Evolutionary conservation across 2,888 invertebrate species (phyloP).

Genomic region (Lomographa bimaculata): DNA sequence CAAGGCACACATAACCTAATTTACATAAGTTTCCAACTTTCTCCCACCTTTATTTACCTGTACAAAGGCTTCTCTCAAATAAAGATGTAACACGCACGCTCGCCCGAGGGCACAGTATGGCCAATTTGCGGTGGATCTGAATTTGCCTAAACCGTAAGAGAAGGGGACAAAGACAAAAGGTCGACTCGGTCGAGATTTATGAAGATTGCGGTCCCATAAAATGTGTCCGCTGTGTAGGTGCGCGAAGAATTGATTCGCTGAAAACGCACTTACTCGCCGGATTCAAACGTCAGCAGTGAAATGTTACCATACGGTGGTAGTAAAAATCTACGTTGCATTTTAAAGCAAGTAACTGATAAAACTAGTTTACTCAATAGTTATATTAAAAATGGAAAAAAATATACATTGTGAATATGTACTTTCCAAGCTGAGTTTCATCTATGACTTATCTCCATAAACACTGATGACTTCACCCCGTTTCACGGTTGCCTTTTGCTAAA

Average conservation of each 20-base stretch:
- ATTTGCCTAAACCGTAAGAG: constrained; percentile 70
- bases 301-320: constrained; percentile 6
- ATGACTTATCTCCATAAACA: constrained; percentile 21
- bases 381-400: no score
- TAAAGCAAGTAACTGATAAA: constrained; percentile 1
- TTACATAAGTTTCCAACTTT: constrained; percentile 58
- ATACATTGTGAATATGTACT: no score
- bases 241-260: constrained; percentile 33
- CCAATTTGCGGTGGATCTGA: constrained; percentile 70
- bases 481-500: constrained; percentile 26
- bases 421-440: constrained; percentile 7
- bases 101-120: constrained; percentile 47
- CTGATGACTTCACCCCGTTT: constrained; percentile 25
- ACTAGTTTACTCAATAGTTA: no score
- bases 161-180: constrained; percentile 72
- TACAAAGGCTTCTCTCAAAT: constrained; percentile 49
- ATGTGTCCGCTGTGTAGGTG: constrained; percentile 45
- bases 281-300: constrained; percentile 28
- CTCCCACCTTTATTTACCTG: constrained; percentile 56
- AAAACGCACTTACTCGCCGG: constrained; percentile 26
- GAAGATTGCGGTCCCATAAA: constrained; percentile 65
- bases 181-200: constrained; percentile 69
- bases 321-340: constrained; percentile 7
- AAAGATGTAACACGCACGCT: constrained; percentile 50
- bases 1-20: constrained; percentile 58